These are phyloP conservation scores for Drosophila ironensis DNA, from an alignment of 1,140 invertebrate species.

Conservation along the genomic window DNA sequence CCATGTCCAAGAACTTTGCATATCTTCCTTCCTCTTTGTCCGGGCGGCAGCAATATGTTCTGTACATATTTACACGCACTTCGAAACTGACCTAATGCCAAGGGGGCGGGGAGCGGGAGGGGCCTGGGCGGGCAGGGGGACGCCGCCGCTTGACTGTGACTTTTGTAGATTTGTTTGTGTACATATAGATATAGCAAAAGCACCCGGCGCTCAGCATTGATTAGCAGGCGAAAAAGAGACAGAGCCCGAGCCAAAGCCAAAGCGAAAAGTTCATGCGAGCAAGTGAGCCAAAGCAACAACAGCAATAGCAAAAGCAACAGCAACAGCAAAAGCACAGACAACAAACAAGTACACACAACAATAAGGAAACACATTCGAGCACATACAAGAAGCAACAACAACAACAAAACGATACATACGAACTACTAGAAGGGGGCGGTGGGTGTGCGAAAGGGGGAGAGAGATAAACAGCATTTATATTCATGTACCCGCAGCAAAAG, in stretches of 20 bases:
- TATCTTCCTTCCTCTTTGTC: not conserved
- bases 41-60: constrained; percentile 31
- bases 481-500: constrained; percentile 68
- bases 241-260: constrained; percentile 57
- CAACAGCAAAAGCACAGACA: constrained; percentile 55
- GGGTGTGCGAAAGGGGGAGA: constrained; percentile 15
- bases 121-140: not conserved
- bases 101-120: not conserved
- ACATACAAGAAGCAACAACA: constrained; percentile 46
- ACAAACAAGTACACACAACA: constrained; percentile 77
- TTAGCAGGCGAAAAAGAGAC: constrained; percentile 67
- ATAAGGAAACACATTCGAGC: constrained; percentile 70
- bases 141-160: constrained; percentile 51
- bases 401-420: constrained; percentile 39
- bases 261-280: constrained; percentile 73
- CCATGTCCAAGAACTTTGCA: constrained; percentile 10
- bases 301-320: constrained; percentile 35
- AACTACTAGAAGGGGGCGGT: constrained; percentile 43
- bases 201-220: constrained; percentile 77
- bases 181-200: constrained; percentile 80
- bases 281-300: constrained; percentile 46
- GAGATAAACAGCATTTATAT: constrained; percentile 80
- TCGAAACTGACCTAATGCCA: constrained; percentile 48
- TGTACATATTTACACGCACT: constrained; percentile 78
- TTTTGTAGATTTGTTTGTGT: constrained; percentile 81